Percentiles rank a stretch among this genome's conserved stretches.
Conservation (phyloP, 2,113 vertebrate species). For the Uria lomvia region DNA sequence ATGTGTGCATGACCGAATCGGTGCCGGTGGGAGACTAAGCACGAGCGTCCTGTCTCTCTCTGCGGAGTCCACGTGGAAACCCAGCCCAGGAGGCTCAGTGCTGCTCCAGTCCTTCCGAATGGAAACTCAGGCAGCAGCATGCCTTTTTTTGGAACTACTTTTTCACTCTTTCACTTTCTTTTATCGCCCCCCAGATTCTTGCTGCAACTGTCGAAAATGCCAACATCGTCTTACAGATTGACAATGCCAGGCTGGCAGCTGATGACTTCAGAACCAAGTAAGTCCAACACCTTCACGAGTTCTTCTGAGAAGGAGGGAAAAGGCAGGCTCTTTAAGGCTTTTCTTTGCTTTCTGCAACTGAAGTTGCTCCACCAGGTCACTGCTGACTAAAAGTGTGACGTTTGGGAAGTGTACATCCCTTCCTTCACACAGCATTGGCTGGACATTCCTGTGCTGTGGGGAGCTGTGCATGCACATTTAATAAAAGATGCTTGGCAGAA, state of each 20-base stretch:
- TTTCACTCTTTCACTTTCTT: not conserved
- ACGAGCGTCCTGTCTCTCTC: not conserved
- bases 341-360: not conserved
- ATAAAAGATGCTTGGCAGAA: not conserved
- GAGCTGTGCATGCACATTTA: not conserved
- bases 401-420: not conserved
- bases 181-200: constrained; percentile 29
- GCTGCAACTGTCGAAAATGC: constrained; percentile 56
- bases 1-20: rapidly evolving
- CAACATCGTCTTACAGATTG: constrained; percentile 55
- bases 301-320: not conserved
- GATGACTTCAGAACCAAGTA: constrained; percentile 68
- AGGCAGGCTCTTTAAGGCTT: not conserved
- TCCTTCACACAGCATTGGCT: not conserved
- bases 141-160: rapidly evolving
- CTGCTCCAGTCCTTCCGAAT: not conserved
- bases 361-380: not conserved
- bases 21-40: not conserved
- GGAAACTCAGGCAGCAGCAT: not conserved
- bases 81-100: not conserved
- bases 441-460: not conserved
- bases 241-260: constrained; percentile 64
- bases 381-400: not conserved
- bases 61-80: not conserved
- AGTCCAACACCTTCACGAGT: not conserved